phyloP scores from a whole-genome alignment of 2,113 vertebrate genomes.

The Gambusia holbrooki region DNA sequence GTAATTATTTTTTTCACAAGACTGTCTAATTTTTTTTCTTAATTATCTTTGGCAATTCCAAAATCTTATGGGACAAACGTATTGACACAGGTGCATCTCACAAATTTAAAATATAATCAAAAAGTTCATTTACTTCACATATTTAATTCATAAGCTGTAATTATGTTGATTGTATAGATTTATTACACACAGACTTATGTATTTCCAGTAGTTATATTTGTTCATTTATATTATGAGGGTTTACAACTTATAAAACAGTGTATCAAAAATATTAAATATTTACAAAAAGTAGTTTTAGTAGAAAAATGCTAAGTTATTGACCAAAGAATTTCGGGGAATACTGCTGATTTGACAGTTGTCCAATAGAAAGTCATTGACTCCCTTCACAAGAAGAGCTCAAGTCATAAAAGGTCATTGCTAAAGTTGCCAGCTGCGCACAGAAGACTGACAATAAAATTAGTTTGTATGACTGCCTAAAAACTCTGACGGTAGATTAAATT shows the following conservation, averaged over 20 bases:
- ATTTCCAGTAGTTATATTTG: not conserved
- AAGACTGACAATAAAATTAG: not conserved
- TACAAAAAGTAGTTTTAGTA: too few species aligned
- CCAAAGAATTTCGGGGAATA: not conserved
- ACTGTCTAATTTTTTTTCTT: not conserved
- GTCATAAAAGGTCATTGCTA: not conserved
- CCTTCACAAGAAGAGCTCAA: not conserved
- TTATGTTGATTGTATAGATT: not conserved
- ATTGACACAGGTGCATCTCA: not conserved
- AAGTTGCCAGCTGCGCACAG: too few species aligned
- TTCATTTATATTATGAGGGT: not conserved
- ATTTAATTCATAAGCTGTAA: not conserved
- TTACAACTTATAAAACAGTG: not conserved
- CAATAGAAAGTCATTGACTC: not conserved
- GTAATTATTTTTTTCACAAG: not conserved
- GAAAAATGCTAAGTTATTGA: too few species aligned
- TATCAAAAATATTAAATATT: not conserved
- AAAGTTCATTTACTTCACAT: not conserved
- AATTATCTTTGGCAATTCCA: not conserved
- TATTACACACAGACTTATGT: not conserved
- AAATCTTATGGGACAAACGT: not conserved
- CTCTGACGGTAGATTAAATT: not conserved
- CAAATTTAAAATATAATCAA: not conserved
- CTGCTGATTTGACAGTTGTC: not conserved
- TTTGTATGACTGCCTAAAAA: not conserved